These are phyloP conservation scores for Apocheima hispidaria DNA, from an alignment of 2,888 invertebrate species.

Conservation along the genomic window DNA sequence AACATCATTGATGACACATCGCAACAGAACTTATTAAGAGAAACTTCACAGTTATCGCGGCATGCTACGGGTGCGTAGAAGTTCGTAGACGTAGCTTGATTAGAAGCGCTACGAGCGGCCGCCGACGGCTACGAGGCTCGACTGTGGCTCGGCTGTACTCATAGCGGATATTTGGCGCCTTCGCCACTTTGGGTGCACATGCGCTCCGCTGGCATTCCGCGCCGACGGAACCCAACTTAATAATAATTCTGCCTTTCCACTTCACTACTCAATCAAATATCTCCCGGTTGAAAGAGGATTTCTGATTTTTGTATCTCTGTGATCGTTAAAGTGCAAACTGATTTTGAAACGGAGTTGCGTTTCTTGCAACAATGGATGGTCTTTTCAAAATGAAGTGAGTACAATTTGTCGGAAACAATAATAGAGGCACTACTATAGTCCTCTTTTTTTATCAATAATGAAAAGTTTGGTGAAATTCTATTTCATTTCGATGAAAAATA, in stretches of 20 bases:
- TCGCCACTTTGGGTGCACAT: slow-evolving; percentile 69
- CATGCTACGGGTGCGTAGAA: slow-evolving; percentile 65
- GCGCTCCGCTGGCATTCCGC: slow-evolving; percentile 61
- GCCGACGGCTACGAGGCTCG: slow-evolving; percentile 58
- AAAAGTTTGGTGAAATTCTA: no score
- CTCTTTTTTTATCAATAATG: no score
- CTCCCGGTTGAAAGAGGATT: slow-evolving; percentile 45
- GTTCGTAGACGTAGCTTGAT: slow-evolving; percentile 56
- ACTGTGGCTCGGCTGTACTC: slow-evolving; percentile 63
- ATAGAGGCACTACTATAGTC: no score
- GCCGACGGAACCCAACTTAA: slow-evolving; percentile 57
- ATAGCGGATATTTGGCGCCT: slow-evolving; percentile 52
- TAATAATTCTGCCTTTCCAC: slow-evolving; percentile 56
- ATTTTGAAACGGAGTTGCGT: slow-evolving; percentile 1
- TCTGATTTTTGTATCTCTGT: slow-evolving; percentile 41
- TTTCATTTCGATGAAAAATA: no score
- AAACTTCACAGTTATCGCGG: slow-evolving; percentile 66
- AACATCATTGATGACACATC: slow-evolving; percentile 82
- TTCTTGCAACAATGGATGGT: neutral
- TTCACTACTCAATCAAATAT: slow-evolving; percentile 55
- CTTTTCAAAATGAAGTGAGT: neutral
- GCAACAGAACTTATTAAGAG: slow-evolving; percentile 61
- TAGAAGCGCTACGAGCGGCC: slow-evolving; percentile 66
- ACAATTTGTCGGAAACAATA: no score
- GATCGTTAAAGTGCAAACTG: slow-evolving; percentile 25